Percentiles rank a stretch among this genome's conserved stretches.
These are phyloP conservation scores for Mormoops blainvillei DNA, from an alignment of 2,113 vertebrate genomes.

Conservation along the genomic window DNA sequence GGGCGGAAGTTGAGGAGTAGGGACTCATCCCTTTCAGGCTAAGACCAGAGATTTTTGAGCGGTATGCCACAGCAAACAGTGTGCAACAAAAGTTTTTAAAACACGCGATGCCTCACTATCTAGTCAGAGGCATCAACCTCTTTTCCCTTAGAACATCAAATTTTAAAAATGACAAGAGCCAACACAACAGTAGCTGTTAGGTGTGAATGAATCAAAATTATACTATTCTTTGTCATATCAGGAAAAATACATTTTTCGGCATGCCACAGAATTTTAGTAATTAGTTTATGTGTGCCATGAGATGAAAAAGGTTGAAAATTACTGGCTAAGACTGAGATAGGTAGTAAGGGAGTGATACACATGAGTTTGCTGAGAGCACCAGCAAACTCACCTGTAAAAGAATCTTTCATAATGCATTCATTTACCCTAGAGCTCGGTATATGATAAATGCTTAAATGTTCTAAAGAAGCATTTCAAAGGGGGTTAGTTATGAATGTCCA, in stretches of 20 bases:
- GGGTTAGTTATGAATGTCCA: neutral
- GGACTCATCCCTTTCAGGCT: neutral
- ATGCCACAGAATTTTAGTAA: neutral
- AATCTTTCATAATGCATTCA: neutral
- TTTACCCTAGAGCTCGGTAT: neutral
- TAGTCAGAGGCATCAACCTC: neutral
- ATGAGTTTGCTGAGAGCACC: neutral
- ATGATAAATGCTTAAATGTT: neutral
- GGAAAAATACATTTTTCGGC: neutral
- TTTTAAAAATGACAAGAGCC: neutral
- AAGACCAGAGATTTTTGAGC: neutral
- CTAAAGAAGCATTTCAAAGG: neutral
- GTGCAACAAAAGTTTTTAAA: neutral
- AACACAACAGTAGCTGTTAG: neutral
- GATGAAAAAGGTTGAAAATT: neutral
- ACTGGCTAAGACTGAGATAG: neutral
- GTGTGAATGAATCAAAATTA: neutral
- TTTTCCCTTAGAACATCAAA: neutral
- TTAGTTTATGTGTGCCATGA: neutral
- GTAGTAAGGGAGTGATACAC: neutral
- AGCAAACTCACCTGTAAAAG: neutral
- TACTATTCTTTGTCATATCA: neutral
- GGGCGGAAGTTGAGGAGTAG: neutral
- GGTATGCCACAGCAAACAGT: neutral
- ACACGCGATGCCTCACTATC: neutral